Base-by-base conservation (phyloP, 2,113 vertebrate genomes). In the Salminus brasiliensis region DNA sequence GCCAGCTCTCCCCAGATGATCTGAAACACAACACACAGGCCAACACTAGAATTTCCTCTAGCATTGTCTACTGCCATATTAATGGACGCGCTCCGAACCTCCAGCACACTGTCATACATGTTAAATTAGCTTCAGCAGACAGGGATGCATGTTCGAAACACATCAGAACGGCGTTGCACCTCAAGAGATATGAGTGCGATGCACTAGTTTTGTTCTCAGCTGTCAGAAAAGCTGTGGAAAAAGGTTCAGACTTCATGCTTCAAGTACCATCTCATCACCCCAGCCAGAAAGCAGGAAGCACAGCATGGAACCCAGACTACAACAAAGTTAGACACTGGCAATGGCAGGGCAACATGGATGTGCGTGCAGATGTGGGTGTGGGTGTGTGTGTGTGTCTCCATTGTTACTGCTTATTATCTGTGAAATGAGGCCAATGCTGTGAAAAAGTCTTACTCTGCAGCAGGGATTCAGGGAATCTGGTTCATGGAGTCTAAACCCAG, bases 401-500 rank as follows among this genome's bases (percentile, higher is more conserved):
- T 60, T 62, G 43, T 34, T 43, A 30, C 65, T 32, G 52, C 39
- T 53, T 39, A 71, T 43, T 71, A 62, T 66, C 76, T 47, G n/a
- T 23, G 32, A 66, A 72, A 69, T 69, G 67, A 73, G 43, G 55
- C 45, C 34, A 65, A 29, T 11, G 1, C 29, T 2, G 62, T 57
- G 34, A 9, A 11, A 79, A 74, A 75, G 13, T 72, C 29, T 57
- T 7, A 7, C 47, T 65, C 43, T 30, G 57, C 68, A 67, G 34
- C 45, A 11, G 71, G 59, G 43, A 41, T 45, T 79, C 43, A 21
- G n/a, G 36, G 52, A 41, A 78, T 39, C 47, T 34, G 72, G 72
- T 75, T 80, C 72, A 76, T 65, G 68, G 73, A 72, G 69, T 65
- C 72, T 65, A 36, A 70, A 55, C 53, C 52, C 45, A 43, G 25